Conservation (phyloP, 2,888 invertebrate species). For the Drosophila melanosoma region DNA sequence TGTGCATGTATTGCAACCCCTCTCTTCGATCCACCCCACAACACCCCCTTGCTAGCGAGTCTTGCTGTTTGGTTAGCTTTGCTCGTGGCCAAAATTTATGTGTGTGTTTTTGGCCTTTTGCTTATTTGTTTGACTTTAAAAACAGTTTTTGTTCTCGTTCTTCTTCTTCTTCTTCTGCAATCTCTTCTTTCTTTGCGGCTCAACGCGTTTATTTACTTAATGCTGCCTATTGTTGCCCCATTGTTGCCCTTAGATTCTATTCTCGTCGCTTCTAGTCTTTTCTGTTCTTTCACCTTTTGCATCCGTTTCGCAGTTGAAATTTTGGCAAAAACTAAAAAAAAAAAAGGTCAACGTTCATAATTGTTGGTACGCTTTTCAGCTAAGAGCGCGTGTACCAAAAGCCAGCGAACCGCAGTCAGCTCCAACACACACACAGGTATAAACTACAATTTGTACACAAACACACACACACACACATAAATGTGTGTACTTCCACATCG, state of each 20-base stretch:
- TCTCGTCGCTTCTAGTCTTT: constrained; percentile 17
- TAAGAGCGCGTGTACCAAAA: constrained; percentile 26
- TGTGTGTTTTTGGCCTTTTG: constrained; percentile 32
- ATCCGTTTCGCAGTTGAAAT: constrained; percentile 57
- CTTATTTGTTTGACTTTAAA: constrained; percentile 55
- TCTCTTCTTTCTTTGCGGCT: constrained; percentile 41
- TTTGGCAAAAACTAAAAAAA: constrained; percentile 44
- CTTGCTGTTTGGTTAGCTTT: constrained; percentile 5
- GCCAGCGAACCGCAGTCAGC: constrained; percentile 47
- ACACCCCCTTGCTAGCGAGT: not conserved
- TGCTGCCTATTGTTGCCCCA: constrained; percentile 8
- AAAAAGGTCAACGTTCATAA: constrained; percentile 76
- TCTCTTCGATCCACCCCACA: not conserved
- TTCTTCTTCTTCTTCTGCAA: constrained; percentile 34
- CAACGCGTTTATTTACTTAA: constrained; percentile 46
- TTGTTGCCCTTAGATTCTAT: constrained; percentile 46
- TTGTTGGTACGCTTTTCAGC: constrained; percentile 47
- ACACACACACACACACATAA: not conserved
- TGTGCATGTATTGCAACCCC: constrained; percentile 13
- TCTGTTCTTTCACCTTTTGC: constrained; percentile 70
- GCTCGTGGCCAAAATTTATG: constrained; percentile 54
- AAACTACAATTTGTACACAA: constrained; percentile 13
- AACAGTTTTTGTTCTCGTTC: constrained; percentile 52
- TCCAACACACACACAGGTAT: constrained; percentile 4
- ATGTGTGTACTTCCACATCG: not conserved